phyloP scores from a whole-genome alignment of 2,113 vertebrate genomes.

The Oreocharis arfaki region DNA sequence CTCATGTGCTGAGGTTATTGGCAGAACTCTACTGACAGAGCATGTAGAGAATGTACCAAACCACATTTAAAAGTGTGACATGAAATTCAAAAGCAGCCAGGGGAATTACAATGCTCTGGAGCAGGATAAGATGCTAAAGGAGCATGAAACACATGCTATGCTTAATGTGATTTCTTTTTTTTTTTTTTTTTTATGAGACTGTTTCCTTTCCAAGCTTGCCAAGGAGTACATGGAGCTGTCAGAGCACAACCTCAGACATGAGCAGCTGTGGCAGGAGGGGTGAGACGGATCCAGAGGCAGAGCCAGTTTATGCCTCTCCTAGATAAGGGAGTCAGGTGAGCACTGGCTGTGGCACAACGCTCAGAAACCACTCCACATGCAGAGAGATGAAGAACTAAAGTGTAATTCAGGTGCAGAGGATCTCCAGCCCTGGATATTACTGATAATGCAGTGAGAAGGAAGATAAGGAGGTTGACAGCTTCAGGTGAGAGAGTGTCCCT shows the following conservation, averaged over 20 bases:
- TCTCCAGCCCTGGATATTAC: background rate
- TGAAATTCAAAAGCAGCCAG: constrained; percentile 59
- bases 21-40: constrained; percentile 58
- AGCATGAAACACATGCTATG: constrained; percentile 59
- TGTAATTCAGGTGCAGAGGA: background rate
- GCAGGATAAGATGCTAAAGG: constrained; percentile 52
- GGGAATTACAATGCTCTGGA: constrained; percentile 57
- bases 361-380: background rate
- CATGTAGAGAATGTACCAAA: constrained; percentile 62
- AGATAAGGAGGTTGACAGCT: background rate
- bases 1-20: background rate
- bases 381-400: background rate
- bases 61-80: constrained; percentile 59
- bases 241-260: background rate
- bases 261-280: background rate
- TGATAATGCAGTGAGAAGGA: background rate
- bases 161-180: constrained; percentile 54
- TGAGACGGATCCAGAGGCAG: background rate
- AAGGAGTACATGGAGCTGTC: background rate
- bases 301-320: background rate
- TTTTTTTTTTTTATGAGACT: background rate
- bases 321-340: background rate
- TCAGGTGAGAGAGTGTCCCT: background rate
- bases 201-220: background rate
- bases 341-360: background rate